Evolutionary conservation across 2,888 invertebrate genomes (phyloP).

Genomic region (Acronicta psi): DNA sequence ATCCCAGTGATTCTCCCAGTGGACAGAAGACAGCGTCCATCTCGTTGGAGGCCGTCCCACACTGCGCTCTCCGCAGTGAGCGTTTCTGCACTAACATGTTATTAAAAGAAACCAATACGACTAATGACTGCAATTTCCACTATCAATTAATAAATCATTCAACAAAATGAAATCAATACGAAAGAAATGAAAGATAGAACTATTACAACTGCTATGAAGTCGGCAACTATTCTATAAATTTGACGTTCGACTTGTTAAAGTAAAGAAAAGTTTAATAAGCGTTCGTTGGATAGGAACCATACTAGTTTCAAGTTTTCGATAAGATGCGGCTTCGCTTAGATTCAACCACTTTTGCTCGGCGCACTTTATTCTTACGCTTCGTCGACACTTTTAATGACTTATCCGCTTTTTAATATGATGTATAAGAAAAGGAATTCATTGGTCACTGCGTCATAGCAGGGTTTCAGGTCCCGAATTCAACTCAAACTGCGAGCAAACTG

Average conservation of each 20-base stretch:
- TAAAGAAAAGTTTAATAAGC: slow-evolving; percentile 83
- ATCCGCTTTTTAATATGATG: slow-evolving; percentile 69
- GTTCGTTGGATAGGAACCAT: slow-evolving; percentile 74
- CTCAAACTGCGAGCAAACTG: too few relatives aligned
- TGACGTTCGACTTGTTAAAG: slow-evolving; percentile 73
- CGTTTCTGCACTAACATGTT: too few relatives aligned
- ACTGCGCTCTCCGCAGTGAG: too few relatives aligned
- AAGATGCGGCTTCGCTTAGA: slow-evolving; percentile 70
- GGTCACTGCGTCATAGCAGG: too few relatives aligned
- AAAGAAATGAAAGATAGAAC: slow-evolving; percentile 46
- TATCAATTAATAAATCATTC: slow-evolving; percentile 45
- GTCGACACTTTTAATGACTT: slow-evolving; percentile 86
- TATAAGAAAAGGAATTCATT: too few relatives aligned
- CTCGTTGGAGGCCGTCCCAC: too few relatives aligned
- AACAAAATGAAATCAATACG: slow-evolving; percentile 49
- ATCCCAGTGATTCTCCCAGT: too few relatives aligned
- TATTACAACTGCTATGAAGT: slow-evolving; percentile 54
- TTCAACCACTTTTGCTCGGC: slow-evolving; percentile 79
- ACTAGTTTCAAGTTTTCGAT: slow-evolving; percentile 82
- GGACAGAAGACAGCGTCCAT: too few relatives aligned
- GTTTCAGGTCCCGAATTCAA: too few relatives aligned
- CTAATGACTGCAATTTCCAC: slow-evolving; percentile 21
- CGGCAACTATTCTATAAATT: slow-evolving; percentile 70
- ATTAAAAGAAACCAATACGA: slow-evolving; percentile 17
- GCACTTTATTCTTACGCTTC: slow-evolving; percentile 80